Percentiles rank a stretch among this genome's conserved stretches.
phyloP scores from a whole-genome alignment of 1,140 invertebrate genomes.

The Nylanderia fulva region DNA sequence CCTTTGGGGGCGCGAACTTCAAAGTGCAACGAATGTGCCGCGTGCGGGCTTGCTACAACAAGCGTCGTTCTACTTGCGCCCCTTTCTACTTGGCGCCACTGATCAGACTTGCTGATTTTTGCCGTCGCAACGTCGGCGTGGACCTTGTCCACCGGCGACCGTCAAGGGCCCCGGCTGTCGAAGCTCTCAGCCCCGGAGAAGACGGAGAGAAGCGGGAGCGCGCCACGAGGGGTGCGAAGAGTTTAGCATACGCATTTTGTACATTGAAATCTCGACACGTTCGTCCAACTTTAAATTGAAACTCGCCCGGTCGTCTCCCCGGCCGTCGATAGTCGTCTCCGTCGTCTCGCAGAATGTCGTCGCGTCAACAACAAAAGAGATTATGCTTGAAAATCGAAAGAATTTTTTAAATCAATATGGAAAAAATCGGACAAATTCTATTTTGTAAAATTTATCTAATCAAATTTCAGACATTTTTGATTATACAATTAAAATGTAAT shows the following conservation, averaged over 20 bases:
- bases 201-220: constrained; percentile 61
- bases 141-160: constrained; percentile 75
- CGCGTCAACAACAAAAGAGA: neutral
- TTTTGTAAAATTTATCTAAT: neutral
- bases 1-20: constrained; percentile 73
- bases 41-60: constrained; percentile 53
- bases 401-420: neutral
- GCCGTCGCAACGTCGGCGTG: constrained; percentile 71
- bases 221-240: constrained; percentile 79
- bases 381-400: neutral
- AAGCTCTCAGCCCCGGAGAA: constrained; percentile 67
- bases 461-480: neutral
- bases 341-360: constrained; percentile 19
- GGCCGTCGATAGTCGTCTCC: constrained; percentile 49
- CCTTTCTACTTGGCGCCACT: constrained; percentile 76
- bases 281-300: constrained; percentile 84
- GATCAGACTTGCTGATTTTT: constrained; percentile 85
- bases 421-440: neutral
- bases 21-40: constrained; percentile 75
- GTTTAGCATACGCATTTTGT: constrained; percentile 84
- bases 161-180: constrained; percentile 66
- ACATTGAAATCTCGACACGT: constrained; percentile 83
- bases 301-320: constrained; percentile 67
- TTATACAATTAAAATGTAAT: neutral
- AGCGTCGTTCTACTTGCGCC: constrained; percentile 69